A percentile compares a stretch with the other conserved stretches of the same genome.
phyloP scores from a whole-genome alignment of 2,797 vertebrate genomes.

The Mionectes olivaceus region DNA sequence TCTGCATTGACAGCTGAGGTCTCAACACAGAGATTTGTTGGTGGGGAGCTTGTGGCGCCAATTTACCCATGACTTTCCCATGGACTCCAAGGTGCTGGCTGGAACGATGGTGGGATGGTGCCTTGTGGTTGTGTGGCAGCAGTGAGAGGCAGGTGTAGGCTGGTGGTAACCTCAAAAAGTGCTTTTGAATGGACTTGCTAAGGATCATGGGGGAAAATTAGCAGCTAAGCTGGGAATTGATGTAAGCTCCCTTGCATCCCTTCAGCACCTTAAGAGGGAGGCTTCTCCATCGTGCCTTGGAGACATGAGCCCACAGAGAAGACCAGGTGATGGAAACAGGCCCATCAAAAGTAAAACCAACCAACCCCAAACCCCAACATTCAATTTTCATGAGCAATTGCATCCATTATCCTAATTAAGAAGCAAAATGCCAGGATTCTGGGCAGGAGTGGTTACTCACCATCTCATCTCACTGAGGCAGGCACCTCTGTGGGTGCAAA shows the following conservation, averaged over 20 bases:
- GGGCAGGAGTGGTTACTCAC: not conserved
- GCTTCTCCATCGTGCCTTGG: not conserved
- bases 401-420: not conserved
- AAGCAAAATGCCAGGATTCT: not conserved
- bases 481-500: not conserved
- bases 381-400: not conserved
- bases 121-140: not conserved
- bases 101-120: fast-evolving
- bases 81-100: not conserved
- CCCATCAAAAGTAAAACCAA: not conserved
- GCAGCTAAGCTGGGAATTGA: not conserved
- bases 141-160: not conserved
- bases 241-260: not conserved
- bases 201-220: not conserved
- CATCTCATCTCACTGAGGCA: not conserved
- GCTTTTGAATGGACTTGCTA: not conserved
- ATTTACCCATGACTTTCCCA: not conserved
- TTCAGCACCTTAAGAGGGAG: not conserved
- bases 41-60: not conserved
- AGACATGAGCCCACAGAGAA: not conserved
- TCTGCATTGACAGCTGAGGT: fast-evolving
- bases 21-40: not conserved
- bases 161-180: not conserved
- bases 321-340: not conserved
- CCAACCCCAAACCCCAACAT: fast-evolving